Percentiles rank a stretch among this genome's conserved stretches.
phyloP scores from a whole-genome alignment of 2,113 vertebrate genomes.

The Malurus alboscapulatus region DNA sequence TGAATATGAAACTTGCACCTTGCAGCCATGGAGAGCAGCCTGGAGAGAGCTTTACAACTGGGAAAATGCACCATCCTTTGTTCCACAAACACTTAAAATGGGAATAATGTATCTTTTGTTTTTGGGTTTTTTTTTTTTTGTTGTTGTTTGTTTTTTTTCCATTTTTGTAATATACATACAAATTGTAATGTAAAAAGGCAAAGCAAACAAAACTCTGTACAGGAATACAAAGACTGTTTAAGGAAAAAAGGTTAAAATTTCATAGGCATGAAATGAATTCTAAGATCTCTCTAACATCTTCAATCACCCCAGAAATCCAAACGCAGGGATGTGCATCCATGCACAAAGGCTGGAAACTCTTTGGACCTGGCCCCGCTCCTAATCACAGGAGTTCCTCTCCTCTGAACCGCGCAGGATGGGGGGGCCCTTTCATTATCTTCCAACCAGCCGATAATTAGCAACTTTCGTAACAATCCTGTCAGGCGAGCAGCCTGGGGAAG shows the following conservation, averaged over 20 bases:
- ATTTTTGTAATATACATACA: rapidly evolving
- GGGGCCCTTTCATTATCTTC: conserved; percentile 88
- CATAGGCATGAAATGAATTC: neutral
- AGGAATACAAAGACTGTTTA: neutral
- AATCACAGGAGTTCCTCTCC: neutral
- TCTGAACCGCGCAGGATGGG: conserved; percentile 66
- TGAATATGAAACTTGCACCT: neutral
- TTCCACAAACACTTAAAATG: neutral
- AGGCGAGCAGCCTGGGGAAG: conserved; percentile 60
- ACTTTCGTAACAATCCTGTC: conserved; percentile 69
- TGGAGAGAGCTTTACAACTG: neutral
- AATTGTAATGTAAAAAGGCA: neutral
- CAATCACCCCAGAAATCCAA: neutral
- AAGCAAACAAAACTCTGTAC: neutral
- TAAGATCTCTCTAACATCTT: neutral
- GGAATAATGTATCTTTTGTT: neutral
- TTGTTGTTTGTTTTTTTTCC: rapidly evolving
- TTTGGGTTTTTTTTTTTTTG: no score
- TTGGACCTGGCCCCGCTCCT: neutral
- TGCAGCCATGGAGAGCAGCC: rapidly evolving
- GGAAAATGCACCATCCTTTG: neutral
- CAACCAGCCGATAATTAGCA: conserved; percentile 91
- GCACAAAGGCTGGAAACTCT: conserved; percentile 19
- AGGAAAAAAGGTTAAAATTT: neutral
- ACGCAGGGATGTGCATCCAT: neutral